Evolutionary conservation across 2,113 vertebrate species (phyloP).

Genomic region (Penelope pileata): DNA sequence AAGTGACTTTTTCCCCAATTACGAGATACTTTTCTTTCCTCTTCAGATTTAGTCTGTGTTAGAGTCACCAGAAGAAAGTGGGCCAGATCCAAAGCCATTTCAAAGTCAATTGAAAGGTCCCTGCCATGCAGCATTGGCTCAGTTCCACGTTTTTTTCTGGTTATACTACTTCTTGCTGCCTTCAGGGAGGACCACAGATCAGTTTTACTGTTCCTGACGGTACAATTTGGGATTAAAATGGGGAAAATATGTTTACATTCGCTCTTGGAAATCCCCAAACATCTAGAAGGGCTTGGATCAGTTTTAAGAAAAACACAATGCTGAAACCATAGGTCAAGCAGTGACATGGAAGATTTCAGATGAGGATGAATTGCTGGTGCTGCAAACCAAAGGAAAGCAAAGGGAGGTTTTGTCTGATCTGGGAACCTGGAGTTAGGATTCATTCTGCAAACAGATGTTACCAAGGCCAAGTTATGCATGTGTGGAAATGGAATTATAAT

Average conservation of each 20-base stretch:
- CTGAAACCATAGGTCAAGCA: neutral
- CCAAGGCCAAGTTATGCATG: neutral
- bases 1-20: neutral
- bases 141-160: neutral
- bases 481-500: neutral
- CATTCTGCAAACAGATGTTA: neutral
- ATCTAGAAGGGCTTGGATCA: neutral
- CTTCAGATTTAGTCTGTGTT: neutral
- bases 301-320: neutral
- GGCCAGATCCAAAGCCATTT: neutral
- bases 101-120: neutral
- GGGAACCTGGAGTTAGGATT: neutral
- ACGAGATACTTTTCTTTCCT: neutral
- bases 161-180: neutral
- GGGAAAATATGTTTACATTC: neutral
- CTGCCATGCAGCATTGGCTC: neutral
- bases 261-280: neutral
- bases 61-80: neutral
- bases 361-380: neutral
- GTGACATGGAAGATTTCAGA: neutral
- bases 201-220: neutral
- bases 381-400: neutral
- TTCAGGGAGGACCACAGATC: neutral
- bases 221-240: neutral
- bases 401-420: neutral